Evolutionary conservation across 2,888 invertebrate species (phyloP).

Genomic region (Lomographa bimaculata): DNA sequence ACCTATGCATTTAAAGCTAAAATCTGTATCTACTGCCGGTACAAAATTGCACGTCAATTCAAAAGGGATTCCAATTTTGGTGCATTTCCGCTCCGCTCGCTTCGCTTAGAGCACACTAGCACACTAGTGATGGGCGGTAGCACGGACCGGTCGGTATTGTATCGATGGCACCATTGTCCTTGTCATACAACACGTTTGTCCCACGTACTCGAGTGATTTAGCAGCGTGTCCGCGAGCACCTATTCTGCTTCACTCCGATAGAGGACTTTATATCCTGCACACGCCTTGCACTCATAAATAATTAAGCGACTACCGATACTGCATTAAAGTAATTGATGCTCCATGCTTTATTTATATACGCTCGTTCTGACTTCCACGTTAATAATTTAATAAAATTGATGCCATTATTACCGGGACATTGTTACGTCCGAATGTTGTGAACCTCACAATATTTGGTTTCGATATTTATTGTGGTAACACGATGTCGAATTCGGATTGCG

Average conservation of each 20-base stretch:
- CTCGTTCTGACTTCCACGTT: not conserved
- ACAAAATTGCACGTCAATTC: no score
- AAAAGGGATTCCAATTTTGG: no score
- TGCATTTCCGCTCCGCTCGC: no score
- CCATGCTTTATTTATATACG: not conserved
- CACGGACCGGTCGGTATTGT: not conserved
- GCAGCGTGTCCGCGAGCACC: constrained; percentile 43
- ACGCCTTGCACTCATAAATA: not conserved
- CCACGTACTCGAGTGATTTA: constrained; percentile 49
- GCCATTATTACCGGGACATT: constrained; percentile 1
- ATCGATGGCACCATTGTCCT: constrained; percentile 30
- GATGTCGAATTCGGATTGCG: constrained; percentile 10
- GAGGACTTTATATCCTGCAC: constrained; percentile 6
- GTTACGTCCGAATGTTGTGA: constrained; percentile 9
- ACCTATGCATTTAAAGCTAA: no score
- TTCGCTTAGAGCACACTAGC: not conserved
- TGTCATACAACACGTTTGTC: not conserved
- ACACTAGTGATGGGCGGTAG: constrained; percentile 1
- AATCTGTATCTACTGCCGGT: no score
- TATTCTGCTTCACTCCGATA: constrained; percentile 52
- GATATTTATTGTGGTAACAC: constrained; percentile 7
- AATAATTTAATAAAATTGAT: not conserved
- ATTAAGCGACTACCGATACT: not conserved
- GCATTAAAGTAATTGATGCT: not conserved
- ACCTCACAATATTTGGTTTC: constrained; percentile 1